A percentile compares a stretch with the other conserved stretches of the same genome.
phyloP scores from a whole-genome alignment of 2,888 invertebrate species.

The Nephrotoma appendiculata region DNA sequence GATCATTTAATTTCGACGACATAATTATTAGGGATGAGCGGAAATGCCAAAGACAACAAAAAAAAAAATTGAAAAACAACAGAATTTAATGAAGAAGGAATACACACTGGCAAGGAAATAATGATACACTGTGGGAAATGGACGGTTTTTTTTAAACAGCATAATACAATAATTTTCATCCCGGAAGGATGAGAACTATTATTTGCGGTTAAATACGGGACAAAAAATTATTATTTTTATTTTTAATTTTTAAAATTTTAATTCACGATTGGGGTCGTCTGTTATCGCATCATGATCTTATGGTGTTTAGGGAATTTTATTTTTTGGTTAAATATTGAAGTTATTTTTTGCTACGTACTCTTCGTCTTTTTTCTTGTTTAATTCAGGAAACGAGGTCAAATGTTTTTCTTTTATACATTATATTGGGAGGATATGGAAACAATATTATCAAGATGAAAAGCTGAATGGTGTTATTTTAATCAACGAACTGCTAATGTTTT shows the following conservation, averaged over 20 bases:
- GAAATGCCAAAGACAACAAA: too few species aligned
- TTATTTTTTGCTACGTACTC: neutral
- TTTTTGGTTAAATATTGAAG: neutral
- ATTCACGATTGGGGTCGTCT: neutral
- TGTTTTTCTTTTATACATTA: neutral
- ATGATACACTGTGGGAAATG: neutral
- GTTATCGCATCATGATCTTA: neutral
- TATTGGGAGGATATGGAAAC: neutral
- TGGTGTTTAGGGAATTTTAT: neutral
- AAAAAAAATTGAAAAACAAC: neutral
- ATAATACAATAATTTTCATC: neutral
- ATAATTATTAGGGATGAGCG: neutral
- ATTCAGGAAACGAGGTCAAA: neutral
- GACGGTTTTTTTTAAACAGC: neutral
- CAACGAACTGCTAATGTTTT: neutral
- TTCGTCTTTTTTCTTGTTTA: neutral
- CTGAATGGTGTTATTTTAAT: neutral
- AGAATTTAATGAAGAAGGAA: neutral
- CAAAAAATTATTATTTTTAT: neutral
- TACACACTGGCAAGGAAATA: neutral
- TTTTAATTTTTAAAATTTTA: neutral
- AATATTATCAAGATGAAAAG: neutral
- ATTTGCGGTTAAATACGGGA: neutral
- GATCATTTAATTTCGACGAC: neutral
- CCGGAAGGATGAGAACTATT: neutral